A percentile compares a stretch with the other conserved stretches of the same genome.
These are phyloP conservation scores for Beris morrisii DNA, from an alignment of 2,888 invertebrate species.

Conservation along the genomic window DNA sequence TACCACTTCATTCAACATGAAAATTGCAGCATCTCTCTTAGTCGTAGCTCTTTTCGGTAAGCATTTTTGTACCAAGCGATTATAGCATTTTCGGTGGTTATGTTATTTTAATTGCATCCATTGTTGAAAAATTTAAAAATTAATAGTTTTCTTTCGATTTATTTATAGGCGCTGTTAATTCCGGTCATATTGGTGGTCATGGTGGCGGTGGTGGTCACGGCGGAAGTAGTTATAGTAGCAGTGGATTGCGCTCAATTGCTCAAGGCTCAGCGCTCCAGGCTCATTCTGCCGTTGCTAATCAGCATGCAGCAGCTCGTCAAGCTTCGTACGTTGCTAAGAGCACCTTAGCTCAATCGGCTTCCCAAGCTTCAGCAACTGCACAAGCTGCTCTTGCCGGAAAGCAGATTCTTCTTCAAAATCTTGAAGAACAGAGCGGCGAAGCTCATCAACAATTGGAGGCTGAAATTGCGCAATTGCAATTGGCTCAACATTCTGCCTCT, in stretches of 20 bases:
- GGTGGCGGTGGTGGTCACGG: constrained; percentile 14
- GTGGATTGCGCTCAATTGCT: constrained; percentile 65
- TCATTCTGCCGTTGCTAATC: constrained; percentile 66
- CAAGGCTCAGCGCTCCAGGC: constrained; percentile 72
- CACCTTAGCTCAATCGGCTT: constrained; percentile 70
- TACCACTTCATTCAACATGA: constrained; percentile 7
- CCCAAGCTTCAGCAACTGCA: constrained; percentile 65
- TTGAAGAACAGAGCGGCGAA: constrained; percentile 71
- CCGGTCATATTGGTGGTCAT: constrained; percentile 12
- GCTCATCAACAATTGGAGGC: constrained; percentile 68
- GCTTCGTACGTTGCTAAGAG: constrained; percentile 68
- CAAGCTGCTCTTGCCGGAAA: constrained; percentile 65
- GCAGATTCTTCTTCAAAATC: constrained; percentile 62
- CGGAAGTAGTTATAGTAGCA: constrained; percentile 60
- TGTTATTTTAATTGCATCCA: no score
- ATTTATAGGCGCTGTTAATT: constrained; percentile 15
- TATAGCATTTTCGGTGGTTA: no score
- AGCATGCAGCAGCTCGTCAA: constrained; percentile 70
- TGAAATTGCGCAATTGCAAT: constrained; percentile 70
- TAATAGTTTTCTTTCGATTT: background rate
- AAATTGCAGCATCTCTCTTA: constrained; percentile 8
- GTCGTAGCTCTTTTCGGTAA: constrained; percentile 50
- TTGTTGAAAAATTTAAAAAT: background rate
- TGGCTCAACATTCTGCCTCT: constrained; percentile 69
- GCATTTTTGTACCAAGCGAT: constrained; percentile 43